phyloP scores from a whole-genome alignment of 1,140 invertebrate species.

The Branchinecta lynchi region DNA sequence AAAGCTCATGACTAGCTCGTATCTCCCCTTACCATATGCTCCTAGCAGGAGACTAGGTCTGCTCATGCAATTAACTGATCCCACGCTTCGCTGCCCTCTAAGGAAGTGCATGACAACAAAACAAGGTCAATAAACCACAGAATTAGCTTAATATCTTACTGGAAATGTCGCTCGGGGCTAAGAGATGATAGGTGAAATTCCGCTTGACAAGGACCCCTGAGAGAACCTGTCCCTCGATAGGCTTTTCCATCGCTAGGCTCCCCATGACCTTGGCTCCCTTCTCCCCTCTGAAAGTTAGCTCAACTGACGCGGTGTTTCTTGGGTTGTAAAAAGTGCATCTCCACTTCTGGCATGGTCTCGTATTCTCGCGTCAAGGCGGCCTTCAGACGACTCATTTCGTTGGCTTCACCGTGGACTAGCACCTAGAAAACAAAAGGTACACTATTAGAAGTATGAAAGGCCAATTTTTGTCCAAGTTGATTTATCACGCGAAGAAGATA shows the following conservation, averaged over 20 bases:
- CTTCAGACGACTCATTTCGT: conserved; percentile 93
- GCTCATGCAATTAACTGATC: no score
- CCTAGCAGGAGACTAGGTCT: no score
- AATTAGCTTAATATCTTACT: conserved; percentile 39
- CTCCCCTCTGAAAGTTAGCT: conserved; percentile 87
- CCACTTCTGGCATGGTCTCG: conserved; percentile 55
- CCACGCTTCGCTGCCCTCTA: no score
- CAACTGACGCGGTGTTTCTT: conserved; percentile 79
- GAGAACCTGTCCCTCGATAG: conserved; percentile 56
- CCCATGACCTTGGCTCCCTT: conserved; percentile 97
- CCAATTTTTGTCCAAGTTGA: background rate
- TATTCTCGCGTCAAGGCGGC: conserved; percentile 87
- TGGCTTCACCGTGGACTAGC: conserved; percentile 94
- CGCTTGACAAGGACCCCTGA: conserved; percentile 90
- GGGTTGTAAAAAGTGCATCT: conserved; percentile 90
- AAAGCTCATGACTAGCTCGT: no score
- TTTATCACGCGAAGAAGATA: background rate
- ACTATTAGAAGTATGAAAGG: conserved; percentile 1
- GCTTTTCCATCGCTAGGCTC: conserved; percentile 61
- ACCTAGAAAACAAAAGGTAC: conserved; percentile 38
- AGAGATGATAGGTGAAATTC: conserved; percentile 95
- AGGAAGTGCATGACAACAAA: no score
- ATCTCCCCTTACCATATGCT: no score
- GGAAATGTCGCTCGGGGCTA: conserved; percentile 74
- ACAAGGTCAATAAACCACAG: no score